phyloP scores from a whole-genome alignment of 2,113 vertebrate genomes.

The Eidolon helvum region DNA sequence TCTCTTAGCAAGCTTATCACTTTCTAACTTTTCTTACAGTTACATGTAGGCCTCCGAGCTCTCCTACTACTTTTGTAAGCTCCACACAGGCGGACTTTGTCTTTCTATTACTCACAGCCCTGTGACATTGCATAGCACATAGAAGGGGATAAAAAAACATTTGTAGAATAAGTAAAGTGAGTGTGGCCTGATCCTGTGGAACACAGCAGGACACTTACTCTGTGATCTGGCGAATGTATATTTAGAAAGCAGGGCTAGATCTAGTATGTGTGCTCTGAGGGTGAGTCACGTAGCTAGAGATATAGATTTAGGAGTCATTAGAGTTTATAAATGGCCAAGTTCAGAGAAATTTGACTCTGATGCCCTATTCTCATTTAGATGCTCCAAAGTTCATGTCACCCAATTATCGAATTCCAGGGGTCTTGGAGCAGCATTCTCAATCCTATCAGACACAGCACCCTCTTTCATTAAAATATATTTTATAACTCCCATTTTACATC shows the following conservation, averaged over 20 bases:
- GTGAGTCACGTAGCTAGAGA: neutral
- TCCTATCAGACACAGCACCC: neutral
- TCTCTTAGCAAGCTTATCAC: neutral
- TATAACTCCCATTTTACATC: neutral
- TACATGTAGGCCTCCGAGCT: neutral
- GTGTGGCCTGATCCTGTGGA: neutral
- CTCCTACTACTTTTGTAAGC: neutral
- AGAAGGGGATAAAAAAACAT: neutral
- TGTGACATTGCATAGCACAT: neutral
- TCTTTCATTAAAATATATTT: neutral
- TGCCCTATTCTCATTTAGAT: neutral
- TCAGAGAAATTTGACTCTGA: constrained; percentile 25
- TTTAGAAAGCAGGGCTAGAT: neutral
- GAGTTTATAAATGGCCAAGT: neutral
- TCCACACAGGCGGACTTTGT: neutral
- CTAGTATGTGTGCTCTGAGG: neutral
- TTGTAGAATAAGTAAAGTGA: neutral
- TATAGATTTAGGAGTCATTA: neutral
- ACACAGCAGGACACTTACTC: neutral
- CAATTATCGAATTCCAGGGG: neutral
- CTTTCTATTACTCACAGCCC: neutral
- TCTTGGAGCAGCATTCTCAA: neutral
- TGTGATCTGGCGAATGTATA: neutral
- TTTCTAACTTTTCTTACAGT: neutral
- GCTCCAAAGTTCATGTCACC: neutral